Conservation (phyloP, 2,113 vertebrate species). For the Ovis canadensis region DNA sequence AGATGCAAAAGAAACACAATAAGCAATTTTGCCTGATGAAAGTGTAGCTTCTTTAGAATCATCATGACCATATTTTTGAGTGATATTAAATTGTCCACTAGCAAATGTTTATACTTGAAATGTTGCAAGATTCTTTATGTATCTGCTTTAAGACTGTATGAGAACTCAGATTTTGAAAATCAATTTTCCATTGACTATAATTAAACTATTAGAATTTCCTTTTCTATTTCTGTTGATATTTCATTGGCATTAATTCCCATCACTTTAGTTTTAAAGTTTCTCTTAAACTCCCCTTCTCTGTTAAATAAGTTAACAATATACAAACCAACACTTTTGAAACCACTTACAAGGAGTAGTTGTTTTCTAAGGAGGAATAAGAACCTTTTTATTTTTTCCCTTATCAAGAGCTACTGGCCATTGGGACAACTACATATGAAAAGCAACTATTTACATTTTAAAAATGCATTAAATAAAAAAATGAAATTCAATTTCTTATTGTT, state of each 20-base stretch:
- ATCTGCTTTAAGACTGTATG: background rate
- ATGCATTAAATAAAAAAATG: background rate
- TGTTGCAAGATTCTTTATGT: background rate
- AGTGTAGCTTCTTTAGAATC: background rate
- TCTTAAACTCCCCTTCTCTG: background rate
- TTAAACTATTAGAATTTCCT: background rate
- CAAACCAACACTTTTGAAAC: background rate
- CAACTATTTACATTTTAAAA: background rate
- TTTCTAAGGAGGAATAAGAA: background rate
- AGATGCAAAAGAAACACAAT: background rate
- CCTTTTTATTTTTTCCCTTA: background rate
- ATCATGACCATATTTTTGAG: background rate
- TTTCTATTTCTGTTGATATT: background rate
- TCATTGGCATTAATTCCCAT: background rate
- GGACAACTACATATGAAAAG: background rate
- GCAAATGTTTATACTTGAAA: background rate
- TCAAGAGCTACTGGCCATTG: background rate
- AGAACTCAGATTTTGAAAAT: background rate
- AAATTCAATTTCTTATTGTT: background rate
- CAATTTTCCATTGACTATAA: background rate
- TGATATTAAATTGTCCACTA: background rate
- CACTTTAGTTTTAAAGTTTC: background rate
- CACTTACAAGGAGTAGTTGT: background rate
- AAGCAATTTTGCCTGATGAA: background rate
- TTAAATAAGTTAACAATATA: background rate